A percentile compares a stretch with the other conserved stretches of the same genome.
phyloP scores from a whole-genome alignment of 1,140 invertebrate genomes.

The Thalassaphorura encarpata region DNA sequence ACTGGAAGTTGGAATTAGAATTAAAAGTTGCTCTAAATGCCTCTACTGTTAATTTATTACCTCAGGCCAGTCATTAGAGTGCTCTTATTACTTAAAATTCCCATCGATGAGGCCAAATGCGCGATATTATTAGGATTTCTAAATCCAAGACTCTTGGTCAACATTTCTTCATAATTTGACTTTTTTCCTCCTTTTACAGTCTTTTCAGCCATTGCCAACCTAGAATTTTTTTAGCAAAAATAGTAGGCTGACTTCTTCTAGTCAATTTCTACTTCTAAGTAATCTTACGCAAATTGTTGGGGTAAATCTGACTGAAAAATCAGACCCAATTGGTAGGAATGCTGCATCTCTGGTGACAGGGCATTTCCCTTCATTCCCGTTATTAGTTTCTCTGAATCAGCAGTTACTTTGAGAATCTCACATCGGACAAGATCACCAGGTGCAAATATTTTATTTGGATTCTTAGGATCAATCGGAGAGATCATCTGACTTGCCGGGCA shows the following conservation, averaged over 20 bases:
- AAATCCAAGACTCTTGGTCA: slow-evolving; percentile 74
- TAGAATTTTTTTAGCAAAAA: too few relatives aligned
- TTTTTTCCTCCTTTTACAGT: slow-evolving; percentile 38
- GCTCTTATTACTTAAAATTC: slow-evolving; percentile 56
- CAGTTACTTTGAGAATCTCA: slow-evolving; percentile 74
- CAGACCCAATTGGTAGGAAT: slow-evolving; percentile 53
- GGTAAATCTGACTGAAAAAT: slow-evolving; percentile 76
- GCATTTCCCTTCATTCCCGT: slow-evolving; percentile 71
- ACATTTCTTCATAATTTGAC: slow-evolving; percentile 69
- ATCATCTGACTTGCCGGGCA: slow-evolving; percentile 25
- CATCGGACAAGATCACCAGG: slow-evolving; percentile 62
- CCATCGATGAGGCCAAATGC: slow-evolving; percentile 60
- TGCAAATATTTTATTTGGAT: slow-evolving; percentile 16
- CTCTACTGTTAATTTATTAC: slow-evolving; percentile 40
- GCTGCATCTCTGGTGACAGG: slow-evolving; percentile 49
- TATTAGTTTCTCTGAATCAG: slow-evolving; percentile 74
- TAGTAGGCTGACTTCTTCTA: too few relatives aligned
- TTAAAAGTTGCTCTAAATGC: neutral
- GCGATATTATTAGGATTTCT: slow-evolving; percentile 80
- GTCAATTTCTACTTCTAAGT: too few relatives aligned
- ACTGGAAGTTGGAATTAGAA: slow-evolving; percentile 39
- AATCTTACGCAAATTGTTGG: slow-evolving; percentile 71
- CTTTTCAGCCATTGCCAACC: slow-evolving; percentile 22
- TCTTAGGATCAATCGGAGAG: slow-evolving; percentile 34
- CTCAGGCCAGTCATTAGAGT: slow-evolving; percentile 63